A percentile compares a stretch with the other conserved stretches of the same genome.
Conservation (phyloP, 2,888 invertebrate species). For the Aphidoletes aphidimyza region DNA sequence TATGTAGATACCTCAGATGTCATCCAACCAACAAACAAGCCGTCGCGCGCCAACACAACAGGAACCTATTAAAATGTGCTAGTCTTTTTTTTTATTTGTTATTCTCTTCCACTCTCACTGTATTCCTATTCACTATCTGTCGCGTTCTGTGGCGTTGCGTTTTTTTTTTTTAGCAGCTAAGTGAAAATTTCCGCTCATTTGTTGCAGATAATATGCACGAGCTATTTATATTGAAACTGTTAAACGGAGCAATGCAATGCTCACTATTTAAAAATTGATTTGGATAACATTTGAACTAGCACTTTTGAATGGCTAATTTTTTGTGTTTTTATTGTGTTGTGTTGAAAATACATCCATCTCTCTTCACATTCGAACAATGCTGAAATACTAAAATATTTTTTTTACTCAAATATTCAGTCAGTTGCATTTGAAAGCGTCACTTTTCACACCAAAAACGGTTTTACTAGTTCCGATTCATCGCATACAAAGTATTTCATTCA, state of each 20-base stretch:
- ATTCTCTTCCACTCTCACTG: neutral
- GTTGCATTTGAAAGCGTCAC: constrained; percentile 8
- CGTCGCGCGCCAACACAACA: neutral
- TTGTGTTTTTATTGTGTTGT: no score
- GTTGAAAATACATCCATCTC: no score
- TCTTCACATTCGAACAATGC: no score
- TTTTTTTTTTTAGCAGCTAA: neutral
- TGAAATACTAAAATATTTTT: no score
- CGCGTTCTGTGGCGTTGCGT: neutral
- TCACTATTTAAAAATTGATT: constrained; percentile 10
- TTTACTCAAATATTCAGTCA: neutral
- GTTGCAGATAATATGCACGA: neutral
- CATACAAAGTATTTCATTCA: neutral
- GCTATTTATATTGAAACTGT: neutral
- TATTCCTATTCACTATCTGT: neutral
- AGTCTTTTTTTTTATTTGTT: no score
- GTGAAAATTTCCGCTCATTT: constrained; percentile 8
- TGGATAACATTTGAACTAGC: no score
- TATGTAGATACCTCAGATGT: neutral
- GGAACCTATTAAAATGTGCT: neutral
- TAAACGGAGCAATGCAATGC: neutral
- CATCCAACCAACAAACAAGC: neutral
- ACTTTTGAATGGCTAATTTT: no score
- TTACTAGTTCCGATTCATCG: neutral
- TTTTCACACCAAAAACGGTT: neutral